phyloP scores from a whole-genome alignment of 2,797 vertebrate species.

The Platalea minor region DNA sequence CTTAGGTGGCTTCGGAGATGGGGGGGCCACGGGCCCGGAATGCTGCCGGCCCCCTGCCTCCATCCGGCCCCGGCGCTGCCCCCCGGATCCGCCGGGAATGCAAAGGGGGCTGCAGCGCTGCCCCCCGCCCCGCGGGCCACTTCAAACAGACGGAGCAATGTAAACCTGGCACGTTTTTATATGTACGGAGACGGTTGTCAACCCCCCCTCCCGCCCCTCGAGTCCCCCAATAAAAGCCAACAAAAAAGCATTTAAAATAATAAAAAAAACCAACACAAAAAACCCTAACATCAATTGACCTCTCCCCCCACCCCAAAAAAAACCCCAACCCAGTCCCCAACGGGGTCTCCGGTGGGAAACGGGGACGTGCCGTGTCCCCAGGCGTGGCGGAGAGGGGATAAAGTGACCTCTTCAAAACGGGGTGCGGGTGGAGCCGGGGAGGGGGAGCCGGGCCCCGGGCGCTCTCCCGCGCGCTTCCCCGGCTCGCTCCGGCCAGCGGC shows the following conservation, averaged over 20 bases:
- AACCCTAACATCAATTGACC: not conserved
- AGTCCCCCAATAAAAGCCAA: not conserved
- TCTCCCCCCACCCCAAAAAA: not conserved
- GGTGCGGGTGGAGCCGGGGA: not conserved
- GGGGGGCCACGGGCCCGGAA: too few species aligned
- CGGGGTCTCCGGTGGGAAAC: not conserved
- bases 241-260: conserved; percentile 33
- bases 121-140: not conserved
- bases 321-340: not conserved
- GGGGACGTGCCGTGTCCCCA: not conserved
- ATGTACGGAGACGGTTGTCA: not conserved
- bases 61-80: rapidly evolving
- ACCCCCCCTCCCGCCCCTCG: not conserved
- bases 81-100: rapidly evolving
- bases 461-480: not conserved
- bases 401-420: conserved; percentile 48
- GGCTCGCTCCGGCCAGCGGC: not conserved
- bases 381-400: not conserved
- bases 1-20: not conserved
- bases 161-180: conserved; percentile 47
- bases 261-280: not conserved
- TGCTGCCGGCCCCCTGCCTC: not conserved
- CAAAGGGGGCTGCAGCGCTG: not conserved
- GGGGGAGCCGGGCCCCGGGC: not conserved
- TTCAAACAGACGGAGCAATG: not conserved